Conservation (phyloP, 2,113 vertebrate genomes). For the Urocitellus parryii region DNA sequence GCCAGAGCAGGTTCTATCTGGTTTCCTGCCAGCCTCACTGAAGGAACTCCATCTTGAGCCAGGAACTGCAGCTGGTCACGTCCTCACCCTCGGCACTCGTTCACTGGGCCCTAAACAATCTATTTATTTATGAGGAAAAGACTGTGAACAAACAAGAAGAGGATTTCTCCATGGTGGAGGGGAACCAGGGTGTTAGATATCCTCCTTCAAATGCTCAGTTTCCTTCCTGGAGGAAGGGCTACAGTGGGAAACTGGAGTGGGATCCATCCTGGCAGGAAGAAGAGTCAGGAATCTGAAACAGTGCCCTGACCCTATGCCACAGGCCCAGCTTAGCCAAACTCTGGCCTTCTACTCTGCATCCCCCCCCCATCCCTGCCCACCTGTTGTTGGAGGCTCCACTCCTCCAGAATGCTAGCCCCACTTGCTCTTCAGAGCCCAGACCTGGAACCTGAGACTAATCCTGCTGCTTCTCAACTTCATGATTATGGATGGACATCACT, state of each 20-base stretch:
- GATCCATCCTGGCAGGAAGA: slow-evolving; percentile 58
- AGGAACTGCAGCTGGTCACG: slow-evolving; percentile 22
- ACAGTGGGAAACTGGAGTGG: slow-evolving; percentile 18
- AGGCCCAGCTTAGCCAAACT: not conserved
- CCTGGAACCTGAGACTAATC: not conserved
- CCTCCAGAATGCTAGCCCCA: not conserved
- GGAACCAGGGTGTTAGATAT: slow-evolving; percentile 63
- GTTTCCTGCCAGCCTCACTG: slow-evolving; percentile 39
- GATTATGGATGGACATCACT: not conserved
- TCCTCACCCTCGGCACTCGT: not conserved
- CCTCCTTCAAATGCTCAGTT: slow-evolving; percentile 30
- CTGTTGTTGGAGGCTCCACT: not conserved
- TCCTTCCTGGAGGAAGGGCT: slow-evolving; percentile 72
- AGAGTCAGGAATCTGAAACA: not conserved
- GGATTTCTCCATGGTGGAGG: not conserved
- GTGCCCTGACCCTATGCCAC: not conserved
- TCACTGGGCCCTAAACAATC: not conserved
- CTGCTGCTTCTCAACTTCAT: not conserved
- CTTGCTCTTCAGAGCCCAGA: not conserved
- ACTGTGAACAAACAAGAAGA: slow-evolving; percentile 66
- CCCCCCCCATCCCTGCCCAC: not conserved
- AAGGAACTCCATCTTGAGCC: not conserved
- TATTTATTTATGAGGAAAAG: slow-evolving; percentile 58
- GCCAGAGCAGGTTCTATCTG: not conserved
- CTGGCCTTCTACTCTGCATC: not conserved